A percentile compares a stretch with the other conserved stretches of the same genome.
Conservation (phyloP, 2,113 vertebrate genomes). For the Nipponia nippon region DNA sequence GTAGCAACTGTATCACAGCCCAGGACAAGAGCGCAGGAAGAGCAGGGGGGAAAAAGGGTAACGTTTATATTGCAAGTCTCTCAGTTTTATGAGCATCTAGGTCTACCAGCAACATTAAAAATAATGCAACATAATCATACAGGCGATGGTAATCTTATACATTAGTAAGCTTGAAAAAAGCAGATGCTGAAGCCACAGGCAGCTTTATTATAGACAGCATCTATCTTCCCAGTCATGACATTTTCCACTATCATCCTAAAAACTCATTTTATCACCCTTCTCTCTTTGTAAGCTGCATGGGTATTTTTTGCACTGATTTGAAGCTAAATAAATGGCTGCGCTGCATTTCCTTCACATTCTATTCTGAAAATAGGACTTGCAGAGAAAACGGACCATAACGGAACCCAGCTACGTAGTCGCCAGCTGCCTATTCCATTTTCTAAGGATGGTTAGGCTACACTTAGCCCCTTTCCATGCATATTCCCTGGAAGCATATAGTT, state of each 20-base stretch:
- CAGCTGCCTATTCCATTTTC: not conserved
- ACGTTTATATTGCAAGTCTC: not conserved
- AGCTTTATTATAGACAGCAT: not conserved
- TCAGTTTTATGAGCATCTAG: not conserved
- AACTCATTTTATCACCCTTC: not conserved
- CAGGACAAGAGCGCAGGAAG: not conserved
- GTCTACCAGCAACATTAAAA: not conserved
- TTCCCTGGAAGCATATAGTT: not conserved
- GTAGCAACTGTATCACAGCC: not conserved
- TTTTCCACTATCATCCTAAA: not conserved
- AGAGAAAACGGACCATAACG: not conserved
- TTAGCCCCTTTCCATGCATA: not conserved
- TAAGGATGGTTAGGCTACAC: not conserved
- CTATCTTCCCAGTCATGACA: not conserved
- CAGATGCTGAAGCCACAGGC: not conserved
- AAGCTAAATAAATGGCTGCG: not conserved
- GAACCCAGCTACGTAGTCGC: not conserved
- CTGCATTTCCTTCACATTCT: not conserved
- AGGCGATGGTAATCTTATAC: not conserved
- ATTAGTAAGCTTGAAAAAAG: not conserved
- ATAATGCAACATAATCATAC: not conserved
- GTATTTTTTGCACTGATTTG: not conserved
- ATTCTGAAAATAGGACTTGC: not conserved
- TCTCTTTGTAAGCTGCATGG: not conserved
- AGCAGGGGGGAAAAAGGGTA: not conserved